Conservation (phyloP, 2,888 invertebrate genomes). For the Griposia aprilina region DNA sequence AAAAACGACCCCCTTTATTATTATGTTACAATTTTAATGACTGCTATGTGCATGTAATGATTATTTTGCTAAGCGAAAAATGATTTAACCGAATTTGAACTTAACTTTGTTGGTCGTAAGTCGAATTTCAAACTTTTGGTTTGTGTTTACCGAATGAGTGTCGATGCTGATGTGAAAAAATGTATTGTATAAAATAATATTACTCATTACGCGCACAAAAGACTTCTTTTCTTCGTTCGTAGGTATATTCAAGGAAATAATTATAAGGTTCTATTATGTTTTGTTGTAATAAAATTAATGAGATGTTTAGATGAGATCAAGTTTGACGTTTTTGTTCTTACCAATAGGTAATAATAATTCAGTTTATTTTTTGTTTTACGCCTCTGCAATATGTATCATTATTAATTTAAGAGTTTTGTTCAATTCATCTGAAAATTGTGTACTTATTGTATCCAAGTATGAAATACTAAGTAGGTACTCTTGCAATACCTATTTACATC, state of each 20-base stretch:
- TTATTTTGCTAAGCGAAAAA: conserved; percentile 46
- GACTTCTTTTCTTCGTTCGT: conserved; percentile 35
- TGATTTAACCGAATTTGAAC: conserved; percentile 1
- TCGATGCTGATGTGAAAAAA: conserved; percentile 55
- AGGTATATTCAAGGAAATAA: conserved; percentile 33
- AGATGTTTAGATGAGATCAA: conserved; percentile 9
- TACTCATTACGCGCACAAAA: conserved; percentile 60
- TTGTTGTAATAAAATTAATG: conserved; percentile 1
- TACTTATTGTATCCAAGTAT: not conserved
- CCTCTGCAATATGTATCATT: not conserved
- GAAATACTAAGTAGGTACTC: not conserved
- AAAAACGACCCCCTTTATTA: conserved; percentile 83
- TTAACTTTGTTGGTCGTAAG: not conserved
- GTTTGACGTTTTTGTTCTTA: not conserved
- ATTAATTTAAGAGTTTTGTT: not conserved
- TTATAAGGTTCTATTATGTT: conserved; percentile 25
- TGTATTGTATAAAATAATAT: conserved; percentile 60
- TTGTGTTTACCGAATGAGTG: conserved; percentile 38
- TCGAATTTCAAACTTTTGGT: not conserved
- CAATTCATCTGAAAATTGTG: not conserved
- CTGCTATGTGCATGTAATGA: conserved; percentile 74
- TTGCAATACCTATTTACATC: not conserved
- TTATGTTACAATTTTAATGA: conserved; percentile 89
- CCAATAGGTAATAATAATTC: not conserved
- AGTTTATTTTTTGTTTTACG: not conserved